Base-by-base conservation (phyloP, 2,888 invertebrate genomes). In the Corbicula japonica region DNA sequence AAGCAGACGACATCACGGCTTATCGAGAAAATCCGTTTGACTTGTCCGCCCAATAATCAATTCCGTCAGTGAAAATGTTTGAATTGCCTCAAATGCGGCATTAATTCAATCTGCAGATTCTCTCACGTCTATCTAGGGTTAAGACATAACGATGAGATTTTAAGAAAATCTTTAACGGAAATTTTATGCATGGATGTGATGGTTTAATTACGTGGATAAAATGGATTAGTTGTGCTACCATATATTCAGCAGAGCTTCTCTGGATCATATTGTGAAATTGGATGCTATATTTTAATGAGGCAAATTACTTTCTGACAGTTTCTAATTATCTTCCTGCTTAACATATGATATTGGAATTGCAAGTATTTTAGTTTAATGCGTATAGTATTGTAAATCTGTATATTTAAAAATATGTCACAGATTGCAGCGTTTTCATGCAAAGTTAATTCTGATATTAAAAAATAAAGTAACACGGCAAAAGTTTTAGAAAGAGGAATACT, bases 11-110 rank as follows among this genome's bases (percentile, higher is more conserved):
- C 66, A 66, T 26, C 1, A 38, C 4, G 54, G 50, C 28, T 52
- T 66, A 41, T 35, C 41, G 66, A 38, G 23, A 34, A 52, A 54
- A 54, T 41, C 54, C 54, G 41, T 66, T 28, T 41, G n/a, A 30
- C 23, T 32, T 74, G 74, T 56, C 65, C 61, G 61, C 52, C 32
- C 60, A 32, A 68, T 74, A 74, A 74, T 68, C 74, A 74, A 61
- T 74, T 60, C 38, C 26, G 41, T 65, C 52, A 41, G 69, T 58
- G 69, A 69, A 46, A 46, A 38, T 12, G 58, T 44, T 58, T 58
- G 44, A 58, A 58, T 35, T 26, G 69, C 41, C 26, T 28, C 48
- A 62, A 48, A 62, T 46, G 62, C 21, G 48, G 32, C 21, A 58
- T 58, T 58, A 58, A 58, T 58, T 58, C 58, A 58, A 54, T 54